A percentile compares a stretch with the other conserved stretches of the same genome.
Conservation (phyloP, 2,888 invertebrate genomes). For the Scotopteryx bipunctaria region DNA sequence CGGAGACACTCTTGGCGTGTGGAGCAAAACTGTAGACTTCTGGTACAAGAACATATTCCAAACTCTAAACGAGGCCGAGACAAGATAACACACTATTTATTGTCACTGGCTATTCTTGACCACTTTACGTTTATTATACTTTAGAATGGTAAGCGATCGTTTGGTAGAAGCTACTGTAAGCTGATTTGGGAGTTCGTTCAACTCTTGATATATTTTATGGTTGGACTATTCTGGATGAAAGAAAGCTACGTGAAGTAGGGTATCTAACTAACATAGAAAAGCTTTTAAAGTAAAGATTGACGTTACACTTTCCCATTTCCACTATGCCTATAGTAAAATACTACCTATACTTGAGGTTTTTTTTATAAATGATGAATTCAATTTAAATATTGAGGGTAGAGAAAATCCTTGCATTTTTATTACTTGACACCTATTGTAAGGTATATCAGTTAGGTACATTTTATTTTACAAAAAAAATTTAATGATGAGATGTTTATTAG, state of each 20-base stretch:
- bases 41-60: constrained; percentile 75
- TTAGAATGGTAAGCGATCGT: constrained; percentile 13
- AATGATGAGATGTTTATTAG: too few relatives aligned
- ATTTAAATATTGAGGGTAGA: too few relatives aligned
- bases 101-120: constrained; percentile 26
- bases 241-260: too few relatives aligned
- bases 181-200: constrained; percentile 10
- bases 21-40: constrained; percentile 75
- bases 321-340: too few relatives aligned
- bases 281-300: too few relatives aligned
- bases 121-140: constrained; percentile 31
- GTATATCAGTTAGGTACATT: too few relatives aligned
- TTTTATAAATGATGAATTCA: too few relatives aligned
- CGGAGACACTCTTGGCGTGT: constrained; percentile 62
- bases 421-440: too few relatives aligned
- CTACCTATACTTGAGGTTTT: too few relatives aligned
- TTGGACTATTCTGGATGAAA: neutral
- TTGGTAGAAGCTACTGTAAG: constrained; percentile 18
- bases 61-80: constrained; percentile 47
- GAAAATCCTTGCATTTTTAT: too few relatives aligned
- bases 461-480: too few relatives aligned
- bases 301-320: too few relatives aligned
- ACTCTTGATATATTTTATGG: constrained; percentile 3
- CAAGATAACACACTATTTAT: constrained; percentile 47
- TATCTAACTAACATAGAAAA: neutral